Evolutionary conservation across 2,113 vertebrate genomes (phyloP).

Genomic region (Cnemophilus loriae): DNA sequence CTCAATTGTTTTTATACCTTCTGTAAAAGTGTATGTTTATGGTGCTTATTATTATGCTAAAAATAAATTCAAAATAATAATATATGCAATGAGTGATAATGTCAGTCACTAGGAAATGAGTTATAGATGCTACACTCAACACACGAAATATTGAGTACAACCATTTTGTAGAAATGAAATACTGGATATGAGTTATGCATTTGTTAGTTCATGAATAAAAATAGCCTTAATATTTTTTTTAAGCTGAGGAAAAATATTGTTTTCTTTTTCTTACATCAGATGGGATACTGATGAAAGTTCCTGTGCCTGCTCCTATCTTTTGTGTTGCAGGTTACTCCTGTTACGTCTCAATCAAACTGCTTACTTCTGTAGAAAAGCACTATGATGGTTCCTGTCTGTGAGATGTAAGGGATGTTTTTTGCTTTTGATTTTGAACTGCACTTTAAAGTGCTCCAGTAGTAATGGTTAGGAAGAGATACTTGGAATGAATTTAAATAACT

Average conservation of each 20-base stretch:
- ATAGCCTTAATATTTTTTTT: not conserved
- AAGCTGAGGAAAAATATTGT: not conserved
- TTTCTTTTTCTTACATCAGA: not conserved
- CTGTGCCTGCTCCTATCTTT: not conserved
- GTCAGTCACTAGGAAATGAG: not conserved
- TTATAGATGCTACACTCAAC: not conserved
- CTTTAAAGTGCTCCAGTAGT: not conserved
- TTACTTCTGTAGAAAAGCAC: not conserved
- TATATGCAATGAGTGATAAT: not conserved
- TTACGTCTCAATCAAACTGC: not conserved
- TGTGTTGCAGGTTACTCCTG: not conserved
- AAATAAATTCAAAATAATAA: not conserved
- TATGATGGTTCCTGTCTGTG: not conserved
- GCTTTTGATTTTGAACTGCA: not conserved
- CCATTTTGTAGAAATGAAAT: not conserved
- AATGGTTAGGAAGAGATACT: not conserved
- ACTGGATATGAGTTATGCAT: not conserved
- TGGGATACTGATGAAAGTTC: not conserved
- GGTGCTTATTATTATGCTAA: not conserved
- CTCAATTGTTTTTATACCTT: not conserved
- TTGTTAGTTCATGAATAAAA: not conserved
- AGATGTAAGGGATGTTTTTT: not conserved
- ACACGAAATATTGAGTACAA: not conserved
- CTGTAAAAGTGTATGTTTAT: not conserved
- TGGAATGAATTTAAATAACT: not conserved